Evolutionary conservation across 2,113 vertebrate species (phyloP), one percentile per base, ranked within the genome.

Genomic region (Ivindomyrus marchei): DNA sequence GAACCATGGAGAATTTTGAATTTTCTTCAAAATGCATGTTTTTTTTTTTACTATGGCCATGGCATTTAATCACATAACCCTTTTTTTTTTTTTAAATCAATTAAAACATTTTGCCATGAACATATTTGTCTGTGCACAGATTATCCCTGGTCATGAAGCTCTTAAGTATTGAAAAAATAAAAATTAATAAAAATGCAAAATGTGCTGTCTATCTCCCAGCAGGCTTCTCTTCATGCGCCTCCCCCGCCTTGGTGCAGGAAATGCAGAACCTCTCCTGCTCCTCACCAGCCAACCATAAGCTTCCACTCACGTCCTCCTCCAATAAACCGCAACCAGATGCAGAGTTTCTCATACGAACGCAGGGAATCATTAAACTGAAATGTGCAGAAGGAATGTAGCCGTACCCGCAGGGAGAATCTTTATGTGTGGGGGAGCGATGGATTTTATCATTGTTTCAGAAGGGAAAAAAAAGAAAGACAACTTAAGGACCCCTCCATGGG

Each of bases 301-400:
- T 85, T 85, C 19, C 36, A 0, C 58, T 80, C n/a, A 19, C 46
- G 39, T 52, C 77, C 89, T 89, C 80, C 80, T 47, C 52, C 52
- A 62, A 85, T 89, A 70, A 89, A 89, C 77, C 5, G n/a, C 42
- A 85, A 89, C 50, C 89, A 89, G 89, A 89, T 89, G 89, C 36
- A 62, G 36, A 11, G 11, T 9, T 52, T 36, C 66, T 89, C 49
- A 39, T 47, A 53, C 24, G 49, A 84, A 80, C 53, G 42, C 21
- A 62, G 89, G 77, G 77, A 85, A 77, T 42, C 36, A 36, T 89
- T 85, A 89, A 62, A 36, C n/a, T 58, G 53, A 85, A 84, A 62
- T 42, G 80, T n/a, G 89, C 52, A 53, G 39, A 85, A 31, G 52
- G 80, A 45, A 85, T 62, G 80, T 36, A 58, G 53, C 36, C 6